phyloP scores from a whole-genome alignment of 2,797 vertebrate species.

The Euphonia xanthogaster region DNA sequence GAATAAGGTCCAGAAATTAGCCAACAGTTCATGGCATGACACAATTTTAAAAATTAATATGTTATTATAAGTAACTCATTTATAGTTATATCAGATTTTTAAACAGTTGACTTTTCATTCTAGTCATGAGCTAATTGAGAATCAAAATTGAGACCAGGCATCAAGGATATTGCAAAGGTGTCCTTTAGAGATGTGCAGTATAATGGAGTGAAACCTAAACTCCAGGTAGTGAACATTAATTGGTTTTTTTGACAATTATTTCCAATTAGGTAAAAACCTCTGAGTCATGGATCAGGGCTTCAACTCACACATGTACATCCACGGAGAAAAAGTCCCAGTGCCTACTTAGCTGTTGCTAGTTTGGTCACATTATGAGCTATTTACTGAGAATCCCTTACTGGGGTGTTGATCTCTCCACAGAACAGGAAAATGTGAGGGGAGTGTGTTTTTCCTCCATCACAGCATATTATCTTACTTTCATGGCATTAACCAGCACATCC shows the following conservation, averaged over 20 bases:
- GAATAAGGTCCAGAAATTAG: background rate
- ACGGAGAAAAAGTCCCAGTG: background rate
- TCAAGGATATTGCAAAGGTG: background rate
- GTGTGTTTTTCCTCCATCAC: background rate
- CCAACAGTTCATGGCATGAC: background rate
- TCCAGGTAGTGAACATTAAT: background rate
- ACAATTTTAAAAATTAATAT: background rate
- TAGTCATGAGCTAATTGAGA: background rate
- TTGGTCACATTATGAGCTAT: background rate
- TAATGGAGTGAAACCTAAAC: background rate
- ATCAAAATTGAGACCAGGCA: background rate
- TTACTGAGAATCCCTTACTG: background rate
- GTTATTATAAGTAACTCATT: constrained; percentile 9
- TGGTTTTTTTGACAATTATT: background rate
- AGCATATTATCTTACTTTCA: background rate
- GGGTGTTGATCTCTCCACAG: background rate
- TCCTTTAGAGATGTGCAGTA: background rate
- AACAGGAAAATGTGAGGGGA: background rate
- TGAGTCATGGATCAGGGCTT: background rate
- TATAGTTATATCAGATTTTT: constrained; percentile 1
- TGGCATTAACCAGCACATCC: background rate
- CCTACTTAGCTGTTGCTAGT: background rate
- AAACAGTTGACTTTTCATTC: background rate
- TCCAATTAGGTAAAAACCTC: background rate
- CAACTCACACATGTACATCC: background rate